phyloP scores from a whole-genome alignment of 2,797 vertebrate genomes.

The Thalassophryne amazonica region DNA sequence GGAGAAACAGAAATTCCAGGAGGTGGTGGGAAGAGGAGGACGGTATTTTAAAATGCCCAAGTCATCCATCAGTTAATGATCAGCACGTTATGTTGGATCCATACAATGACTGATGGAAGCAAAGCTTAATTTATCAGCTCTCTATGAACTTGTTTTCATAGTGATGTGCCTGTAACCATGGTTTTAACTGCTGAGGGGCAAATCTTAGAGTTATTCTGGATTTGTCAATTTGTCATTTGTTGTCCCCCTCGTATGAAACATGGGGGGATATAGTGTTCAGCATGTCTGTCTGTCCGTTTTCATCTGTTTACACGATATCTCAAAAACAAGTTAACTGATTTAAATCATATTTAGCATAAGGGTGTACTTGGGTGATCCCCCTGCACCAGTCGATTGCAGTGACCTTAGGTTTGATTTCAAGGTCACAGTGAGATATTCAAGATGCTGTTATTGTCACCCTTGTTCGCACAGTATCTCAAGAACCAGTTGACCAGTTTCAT shows the following conservation, averaged over 20 bases:
- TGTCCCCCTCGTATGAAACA: too few relatives aligned
- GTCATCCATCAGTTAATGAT: constrained; percentile 13
- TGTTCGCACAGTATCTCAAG: too few relatives aligned
- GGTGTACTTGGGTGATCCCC: too few relatives aligned
- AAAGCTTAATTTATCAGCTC: background rate
- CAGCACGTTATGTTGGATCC: constrained; percentile 22
- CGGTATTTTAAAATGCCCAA: constrained; percentile 13
- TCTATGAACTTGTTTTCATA: constrained; percentile 2
- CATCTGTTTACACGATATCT: too few relatives aligned
- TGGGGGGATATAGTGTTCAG: too few relatives aligned
- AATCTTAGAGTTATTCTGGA: constrained; percentile 15
- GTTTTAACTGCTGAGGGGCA: constrained; percentile 15
- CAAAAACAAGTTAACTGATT: too few relatives aligned
- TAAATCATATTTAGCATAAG: too few relatives aligned
- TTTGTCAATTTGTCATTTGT: constrained; percentile 17
- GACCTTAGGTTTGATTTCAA: too few relatives aligned
- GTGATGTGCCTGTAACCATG: constrained; percentile 4
- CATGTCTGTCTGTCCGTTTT: constrained; percentile 25
- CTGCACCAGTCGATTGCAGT: too few relatives aligned
- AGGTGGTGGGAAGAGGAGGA: constrained; percentile 6
- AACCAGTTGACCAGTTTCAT: too few relatives aligned
- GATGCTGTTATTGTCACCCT: too few relatives aligned
- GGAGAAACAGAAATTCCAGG: background rate
- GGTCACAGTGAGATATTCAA: too few relatives aligned
- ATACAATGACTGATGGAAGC: constrained; percentile 6